Evolutionary conservation across 2,888 invertebrate species (phyloP).

Genomic region (Mythimna ferrago): DNA sequence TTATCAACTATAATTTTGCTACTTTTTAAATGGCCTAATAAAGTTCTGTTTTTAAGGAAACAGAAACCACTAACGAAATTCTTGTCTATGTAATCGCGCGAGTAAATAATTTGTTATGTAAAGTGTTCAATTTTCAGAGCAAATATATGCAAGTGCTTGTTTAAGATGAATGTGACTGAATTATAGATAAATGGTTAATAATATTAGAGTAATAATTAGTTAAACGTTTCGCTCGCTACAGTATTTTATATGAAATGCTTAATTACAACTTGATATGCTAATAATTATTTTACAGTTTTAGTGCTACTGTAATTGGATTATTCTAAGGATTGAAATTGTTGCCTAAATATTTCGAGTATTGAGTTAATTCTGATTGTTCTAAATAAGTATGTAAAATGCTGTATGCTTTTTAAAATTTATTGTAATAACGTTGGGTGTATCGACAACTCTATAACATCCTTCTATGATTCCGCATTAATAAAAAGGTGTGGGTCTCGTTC

Average conservation of each 20-base stretch:
- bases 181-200: slow-evolving; percentile 77
- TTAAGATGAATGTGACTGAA: slow-evolving; percentile 89
- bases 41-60: slow-evolving; percentile 31
- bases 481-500: not conserved
- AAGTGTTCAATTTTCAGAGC: slow-evolving; percentile 81
- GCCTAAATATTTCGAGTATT: slow-evolving; percentile 50
- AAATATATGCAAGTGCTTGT: slow-evolving; percentile 82
- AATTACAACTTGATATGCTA: slow-evolving; percentile 46
- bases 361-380: slow-evolving; percentile 49
- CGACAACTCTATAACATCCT: slow-evolving; percentile 36
- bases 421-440: slow-evolving; percentile 42
- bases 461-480: slow-evolving; percentile 17
- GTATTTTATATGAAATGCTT: slow-evolving; percentile 60
- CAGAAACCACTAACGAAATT: slow-evolving; percentile 32
- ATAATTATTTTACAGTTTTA: slow-evolving; percentile 56
- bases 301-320: slow-evolving; percentile 29
- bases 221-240: slow-evolving; percentile 65
- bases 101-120: slow-evolving; percentile 69
- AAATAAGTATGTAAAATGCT: slow-evolving; percentile 39
- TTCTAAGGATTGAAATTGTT: slow-evolving; percentile 48
- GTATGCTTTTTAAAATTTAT: slow-evolving; percentile 38
- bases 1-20: slow-evolving; percentile 24
- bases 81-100: slow-evolving; percentile 57
- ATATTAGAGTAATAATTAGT: slow-evolving; percentile 66
- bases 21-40: slow-evolving; percentile 51